Evolutionary conservation across 2,888 invertebrate genomes (phyloP), one percentile per base, ranked within the genome.

Genomic region (Andrena fulva): DNA sequence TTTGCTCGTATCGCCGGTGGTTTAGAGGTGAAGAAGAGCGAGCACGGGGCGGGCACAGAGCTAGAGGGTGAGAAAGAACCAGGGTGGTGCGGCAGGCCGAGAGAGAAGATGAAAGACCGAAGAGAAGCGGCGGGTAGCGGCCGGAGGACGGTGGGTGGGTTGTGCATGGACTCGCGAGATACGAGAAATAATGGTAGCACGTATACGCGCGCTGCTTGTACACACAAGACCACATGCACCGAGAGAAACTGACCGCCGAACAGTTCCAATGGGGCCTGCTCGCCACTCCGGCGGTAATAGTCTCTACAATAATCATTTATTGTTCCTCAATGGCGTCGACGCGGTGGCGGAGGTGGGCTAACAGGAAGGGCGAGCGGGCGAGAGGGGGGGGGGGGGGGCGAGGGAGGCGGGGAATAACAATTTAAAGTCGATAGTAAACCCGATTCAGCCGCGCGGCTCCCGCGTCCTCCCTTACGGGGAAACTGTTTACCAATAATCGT

Each of bases 141-240:
- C 56, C 56, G 59, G 77, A 66, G 60, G 71, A 50, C 60, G 69
- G 75, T 64, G 89, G 81, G 84, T 77, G 82, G 86, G 80, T 82
- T 81, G 87, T 87, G 92, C 91, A 88, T 92, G 92, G 90, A 85
- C 89, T 90, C 91, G 89, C 91, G 91, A 92, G 92, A 92, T 91
- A 92, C 88, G 92, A 92, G 92, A 92, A 92, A 92, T 92, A 92
- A 92, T 92, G 91, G 92, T 83, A 50, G 89, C 84, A 87, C 91
- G 86, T 88, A 89, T 90, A 90, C 80, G 81, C 84, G 82, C 84
- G 84, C 72, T 78, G 84, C 84, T 88, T 84, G 85, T 87, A 88
- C 89, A 85, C 83, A 88, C 85, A 80, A 87, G 82, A 83, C 85
- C 84, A 82, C 86, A 88, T 86, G 81, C 78, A 84, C 82, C 80